Evolutionary conservation across 2,888 invertebrate species (phyloP).

Genomic region (Agonopterix arenella): DNA sequence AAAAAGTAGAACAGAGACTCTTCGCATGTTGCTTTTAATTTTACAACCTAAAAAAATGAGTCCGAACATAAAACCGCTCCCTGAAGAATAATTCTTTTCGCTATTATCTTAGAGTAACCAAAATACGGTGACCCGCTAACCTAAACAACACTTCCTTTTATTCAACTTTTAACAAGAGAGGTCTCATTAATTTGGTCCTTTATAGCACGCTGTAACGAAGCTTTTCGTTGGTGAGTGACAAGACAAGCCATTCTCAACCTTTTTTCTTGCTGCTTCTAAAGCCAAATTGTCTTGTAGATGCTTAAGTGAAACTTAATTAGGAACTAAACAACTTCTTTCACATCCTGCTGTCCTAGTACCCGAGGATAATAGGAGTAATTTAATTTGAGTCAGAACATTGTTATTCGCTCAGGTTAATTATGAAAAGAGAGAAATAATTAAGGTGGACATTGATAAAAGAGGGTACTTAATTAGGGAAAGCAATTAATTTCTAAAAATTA

Average conservation of each 20-base stretch:
- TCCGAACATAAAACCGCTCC: conserved; percentile 24
- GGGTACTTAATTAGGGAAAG: too few relatives aligned
- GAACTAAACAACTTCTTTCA: conserved; percentile 16
- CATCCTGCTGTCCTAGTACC: conserved; percentile 12
- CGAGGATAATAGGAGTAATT: background rate
- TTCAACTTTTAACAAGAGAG: background rate
- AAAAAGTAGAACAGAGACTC: too few relatives aligned
- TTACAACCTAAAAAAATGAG: too few relatives aligned
- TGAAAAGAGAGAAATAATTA: too few relatives aligned
- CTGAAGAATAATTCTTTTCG: conserved; percentile 29
- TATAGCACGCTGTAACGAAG: conserved; percentile 1
- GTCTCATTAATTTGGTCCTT: background rate
- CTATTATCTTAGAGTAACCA: conserved; percentile 27
- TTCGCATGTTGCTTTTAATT: too few relatives aligned
- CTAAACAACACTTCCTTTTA: background rate
- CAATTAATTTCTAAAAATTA: too few relatives aligned
- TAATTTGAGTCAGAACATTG: too few relatives aligned
- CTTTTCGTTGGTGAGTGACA: conserved; percentile 11
- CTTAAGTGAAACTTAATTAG: conserved; percentile 20
- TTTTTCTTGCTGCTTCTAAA: conserved; percentile 14
- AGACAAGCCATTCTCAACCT: conserved; percentile 21
- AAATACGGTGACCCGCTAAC: conserved; percentile 12
- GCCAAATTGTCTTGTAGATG: conserved; percentile 14
- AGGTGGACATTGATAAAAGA: too few relatives aligned
- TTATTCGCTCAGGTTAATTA: too few relatives aligned